These are phyloP conservation scores for Melanotaenia duboulayi DNA, from an alignment of 2,113 vertebrate genomes.

Conservation along the genomic window DNA sequence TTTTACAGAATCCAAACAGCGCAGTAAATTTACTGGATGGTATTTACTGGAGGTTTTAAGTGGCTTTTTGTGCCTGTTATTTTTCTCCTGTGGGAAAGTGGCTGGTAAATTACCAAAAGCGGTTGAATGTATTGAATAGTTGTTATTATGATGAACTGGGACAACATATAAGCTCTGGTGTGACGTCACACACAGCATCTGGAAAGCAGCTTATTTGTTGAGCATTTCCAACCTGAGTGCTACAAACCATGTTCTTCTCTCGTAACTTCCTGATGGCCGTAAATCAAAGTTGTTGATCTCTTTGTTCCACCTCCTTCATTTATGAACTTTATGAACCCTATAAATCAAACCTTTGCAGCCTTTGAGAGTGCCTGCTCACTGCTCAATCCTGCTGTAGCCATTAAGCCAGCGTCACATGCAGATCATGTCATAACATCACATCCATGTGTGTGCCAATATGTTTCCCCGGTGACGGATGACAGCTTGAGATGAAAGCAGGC, in stretches of 20 bases:
- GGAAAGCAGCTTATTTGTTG: background rate
- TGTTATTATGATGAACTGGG: conserved; percentile 10
- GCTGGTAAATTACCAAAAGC: background rate
- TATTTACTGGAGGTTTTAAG: conserved; percentile 50
- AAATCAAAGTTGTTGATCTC: conserved; percentile 47
- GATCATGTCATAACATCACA: conserved; percentile 48
- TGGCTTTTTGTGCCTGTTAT: conserved; percentile 22
- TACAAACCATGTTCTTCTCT: conserved; percentile 10
- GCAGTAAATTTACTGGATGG: conserved; percentile 29
- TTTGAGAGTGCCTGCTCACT: background rate
- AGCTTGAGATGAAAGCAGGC: conserved; percentile 31
- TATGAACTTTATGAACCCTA: conserved; percentile 50
- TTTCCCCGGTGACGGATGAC: conserved; percentile 15
- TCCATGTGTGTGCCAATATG: background rate
- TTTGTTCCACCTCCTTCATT: conserved; percentile 37
- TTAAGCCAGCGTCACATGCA: conserved; percentile 14
- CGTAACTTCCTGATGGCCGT: conserved; percentile 39
- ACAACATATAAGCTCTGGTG: background rate
- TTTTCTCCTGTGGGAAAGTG: conserved; percentile 22
- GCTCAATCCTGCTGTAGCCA: conserved; percentile 29
- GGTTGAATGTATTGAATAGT: conserved; percentile 24
- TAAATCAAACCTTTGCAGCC: conserved; percentile 19
- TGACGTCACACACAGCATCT: background rate
- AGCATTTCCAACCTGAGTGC: conserved; percentile 9
- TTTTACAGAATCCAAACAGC: conserved; percentile 27